These are phyloP conservation scores for Achatina immaculata DNA, from an alignment of 1,140 invertebrate genomes.

Conservation along the genomic window DNA sequence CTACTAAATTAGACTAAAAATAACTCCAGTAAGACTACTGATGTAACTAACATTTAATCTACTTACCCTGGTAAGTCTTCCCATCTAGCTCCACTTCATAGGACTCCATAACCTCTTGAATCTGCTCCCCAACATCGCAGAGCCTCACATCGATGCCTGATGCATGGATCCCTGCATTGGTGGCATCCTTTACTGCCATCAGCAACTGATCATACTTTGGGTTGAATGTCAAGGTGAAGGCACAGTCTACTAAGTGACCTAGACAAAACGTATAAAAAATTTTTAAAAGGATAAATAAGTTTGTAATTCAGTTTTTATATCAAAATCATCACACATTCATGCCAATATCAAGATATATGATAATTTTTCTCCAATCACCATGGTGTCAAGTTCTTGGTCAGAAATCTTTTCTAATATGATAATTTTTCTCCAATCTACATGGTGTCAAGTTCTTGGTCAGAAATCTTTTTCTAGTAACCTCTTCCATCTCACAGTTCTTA, in stretches of 20 bases:
- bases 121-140: slow-evolving; percentile 96
- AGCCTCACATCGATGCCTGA: slow-evolving; percentile 97
- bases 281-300: slow-evolving; percentile 18
- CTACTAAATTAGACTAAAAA: too few species aligned
- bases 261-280: slow-evolving; percentile 49
- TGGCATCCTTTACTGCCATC: slow-evolving; percentile 96
- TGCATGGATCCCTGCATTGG: slow-evolving; percentile 94
- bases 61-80: slow-evolving; percentile 85
- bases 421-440: too few species aligned
- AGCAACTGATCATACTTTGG: slow-evolving; percentile 95
- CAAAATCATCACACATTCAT: background rate
- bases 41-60: too few species aligned
- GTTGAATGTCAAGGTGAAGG: slow-evolving; percentile 97
- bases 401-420: too few species aligned
- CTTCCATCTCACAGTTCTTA: too few species aligned
- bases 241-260: slow-evolving; percentile 98
- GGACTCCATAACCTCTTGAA: slow-evolving; percentile 99
- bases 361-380: background rate
- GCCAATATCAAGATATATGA: background rate
- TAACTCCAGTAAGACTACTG: too few species aligned
- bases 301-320: background rate
- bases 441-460: too few species aligned
- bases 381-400: too few species aligned
- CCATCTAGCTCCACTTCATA: slow-evolving; percentile 99
- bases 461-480: too few species aligned